phyloP scores from a whole-genome alignment of 2,113 vertebrate species.

The Neogobius melanostomus region DNA sequence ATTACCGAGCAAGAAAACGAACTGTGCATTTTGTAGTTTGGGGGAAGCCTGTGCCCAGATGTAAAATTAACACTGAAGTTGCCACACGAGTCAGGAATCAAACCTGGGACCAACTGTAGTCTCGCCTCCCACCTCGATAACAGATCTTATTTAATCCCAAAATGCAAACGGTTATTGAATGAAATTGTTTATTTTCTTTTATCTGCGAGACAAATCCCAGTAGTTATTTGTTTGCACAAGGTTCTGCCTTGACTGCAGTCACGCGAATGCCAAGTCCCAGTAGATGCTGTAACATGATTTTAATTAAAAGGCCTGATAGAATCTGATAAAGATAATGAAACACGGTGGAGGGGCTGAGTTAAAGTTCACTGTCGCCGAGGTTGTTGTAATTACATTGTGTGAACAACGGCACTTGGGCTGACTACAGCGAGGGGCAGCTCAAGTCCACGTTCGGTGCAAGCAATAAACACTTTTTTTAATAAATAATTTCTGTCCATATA shows the following conservation, averaged over 20 bases:
- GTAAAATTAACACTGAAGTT: no score
- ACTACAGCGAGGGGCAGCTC: not conserved
- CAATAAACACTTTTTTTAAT: no score
- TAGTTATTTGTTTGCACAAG: not conserved
- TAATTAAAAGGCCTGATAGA: slow-evolving; percentile 25
- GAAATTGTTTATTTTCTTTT: not conserved
- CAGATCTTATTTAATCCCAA: not conserved
- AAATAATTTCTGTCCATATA: no score
- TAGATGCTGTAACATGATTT: not conserved
- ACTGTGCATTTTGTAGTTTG: no score
- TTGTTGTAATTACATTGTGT: slow-evolving; percentile 18
- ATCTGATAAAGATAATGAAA: slow-evolving; percentile 26
- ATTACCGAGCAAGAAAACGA: no score
- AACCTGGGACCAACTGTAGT: no score
- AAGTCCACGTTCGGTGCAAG: no score
- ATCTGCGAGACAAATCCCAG: not conserved
- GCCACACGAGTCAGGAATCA: no score
- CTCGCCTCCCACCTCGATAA: no score
- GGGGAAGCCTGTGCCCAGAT: no score
- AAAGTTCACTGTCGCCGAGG: not conserved
- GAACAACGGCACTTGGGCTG: not conserved
- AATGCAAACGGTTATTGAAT: not conserved
- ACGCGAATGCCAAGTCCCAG: not conserved
- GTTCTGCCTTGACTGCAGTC: not conserved
- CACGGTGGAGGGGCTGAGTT: not conserved